Evolutionary conservation across 2,113 vertebrate genomes (phyloP).

Genomic region (Petrocephalus zakoni): DNA sequence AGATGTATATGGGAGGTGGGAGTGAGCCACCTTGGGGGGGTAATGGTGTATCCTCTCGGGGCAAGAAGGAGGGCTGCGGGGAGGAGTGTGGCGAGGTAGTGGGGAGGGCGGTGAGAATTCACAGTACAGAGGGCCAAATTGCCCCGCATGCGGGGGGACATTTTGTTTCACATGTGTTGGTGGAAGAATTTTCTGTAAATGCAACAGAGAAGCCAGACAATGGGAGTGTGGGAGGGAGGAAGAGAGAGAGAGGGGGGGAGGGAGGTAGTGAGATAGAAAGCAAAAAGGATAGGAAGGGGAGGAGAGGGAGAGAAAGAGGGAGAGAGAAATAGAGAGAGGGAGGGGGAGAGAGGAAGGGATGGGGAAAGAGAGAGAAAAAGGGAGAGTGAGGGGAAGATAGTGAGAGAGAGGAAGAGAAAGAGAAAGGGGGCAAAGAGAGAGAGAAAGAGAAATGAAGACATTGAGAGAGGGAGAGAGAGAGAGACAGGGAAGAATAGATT

Average conservation of each 20-base stretch:
- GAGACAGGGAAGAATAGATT: neutral
- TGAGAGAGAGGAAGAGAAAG: too few relatives aligned
- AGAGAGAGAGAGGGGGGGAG: conserved; percentile 13
- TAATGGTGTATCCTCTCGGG: neutral
- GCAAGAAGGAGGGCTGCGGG: neutral
- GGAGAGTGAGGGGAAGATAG: too few relatives aligned
- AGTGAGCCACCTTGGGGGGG: neutral
- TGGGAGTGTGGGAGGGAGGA: conserved; percentile 29
- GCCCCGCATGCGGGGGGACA: neutral
- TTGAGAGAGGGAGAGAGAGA: conserved; percentile 2
- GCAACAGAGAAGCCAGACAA: neutral
- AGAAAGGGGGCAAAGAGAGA: neutral
- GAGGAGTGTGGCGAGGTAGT: neutral
- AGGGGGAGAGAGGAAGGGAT: neutral
- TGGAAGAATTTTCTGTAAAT: neutral
- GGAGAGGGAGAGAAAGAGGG: neutral
- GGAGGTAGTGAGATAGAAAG: neutral
- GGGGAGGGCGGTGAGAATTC: neutral
- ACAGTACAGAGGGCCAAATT: neutral
- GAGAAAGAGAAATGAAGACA: conserved; percentile 31
- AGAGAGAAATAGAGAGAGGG: neutral
- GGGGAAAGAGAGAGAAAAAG: too few relatives aligned
- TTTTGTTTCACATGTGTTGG: neutral
- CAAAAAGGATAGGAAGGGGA: neutral
- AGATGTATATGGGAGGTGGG: neutral